Conservation (phyloP, 2,888 invertebrate genomes). For the Lissocephala sabroskyi region DNA sequence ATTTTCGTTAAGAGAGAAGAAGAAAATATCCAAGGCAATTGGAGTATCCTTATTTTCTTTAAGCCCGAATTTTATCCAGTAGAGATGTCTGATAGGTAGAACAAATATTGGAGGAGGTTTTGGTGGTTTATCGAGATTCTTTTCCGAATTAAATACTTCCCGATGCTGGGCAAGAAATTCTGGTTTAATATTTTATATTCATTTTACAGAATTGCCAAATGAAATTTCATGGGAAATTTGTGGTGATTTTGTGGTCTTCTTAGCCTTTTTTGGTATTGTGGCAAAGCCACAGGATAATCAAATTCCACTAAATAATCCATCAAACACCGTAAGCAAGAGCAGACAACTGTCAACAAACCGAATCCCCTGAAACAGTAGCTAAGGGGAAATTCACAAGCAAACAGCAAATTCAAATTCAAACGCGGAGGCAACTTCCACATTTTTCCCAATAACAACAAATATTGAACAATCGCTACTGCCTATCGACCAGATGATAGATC, state of each 20-base stretch:
- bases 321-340: constrained; percentile 40
- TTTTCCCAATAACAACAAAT: constrained; percentile 39
- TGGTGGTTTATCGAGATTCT: no score
- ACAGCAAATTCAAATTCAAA: constrained; percentile 20
- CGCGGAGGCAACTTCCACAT: constrained; percentile 6
- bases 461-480: constrained; percentile 48
- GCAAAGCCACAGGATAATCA: constrained; percentile 12
- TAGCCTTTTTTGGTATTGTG: background rate
- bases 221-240: background rate
- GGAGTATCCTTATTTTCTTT: no score
- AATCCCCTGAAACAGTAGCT: constrained; percentile 26
- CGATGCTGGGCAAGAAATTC: no score
- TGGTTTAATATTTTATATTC: no score
- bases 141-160: no score
- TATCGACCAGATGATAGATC: constrained; percentile 42
- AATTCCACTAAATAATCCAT: constrained; percentile 51
- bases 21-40: no score
- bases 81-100: no score
- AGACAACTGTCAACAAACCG: constrained; percentile 45
- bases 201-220: no score
- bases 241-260: background rate
- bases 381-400: constrained; percentile 12
- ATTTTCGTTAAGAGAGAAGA: no score
- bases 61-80: no score
- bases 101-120: no score